Conservation (phyloP, 2,797 vertebrate genomes). For the Thunnus albacares region DNA sequence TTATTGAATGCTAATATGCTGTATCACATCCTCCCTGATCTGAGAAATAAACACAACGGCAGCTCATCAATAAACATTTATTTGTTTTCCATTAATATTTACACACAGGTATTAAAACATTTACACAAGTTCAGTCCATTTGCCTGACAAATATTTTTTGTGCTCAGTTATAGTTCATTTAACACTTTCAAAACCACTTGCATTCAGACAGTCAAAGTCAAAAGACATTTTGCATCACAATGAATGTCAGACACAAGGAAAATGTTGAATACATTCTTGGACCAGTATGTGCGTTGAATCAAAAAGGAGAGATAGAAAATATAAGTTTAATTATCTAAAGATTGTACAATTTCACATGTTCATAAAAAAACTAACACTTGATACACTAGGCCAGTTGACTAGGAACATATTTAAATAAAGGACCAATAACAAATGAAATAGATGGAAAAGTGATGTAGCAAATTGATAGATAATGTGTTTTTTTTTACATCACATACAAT, state of each 20-base stretch:
- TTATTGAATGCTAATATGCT: slow-evolving; percentile 15
- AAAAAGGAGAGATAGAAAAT: slow-evolving; percentile 71
- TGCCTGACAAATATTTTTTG: slow-evolving; percentile 53
- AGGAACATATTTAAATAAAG: slow-evolving; percentile 29
- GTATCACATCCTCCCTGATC: neutral
- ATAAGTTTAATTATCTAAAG: slow-evolving; percentile 60
- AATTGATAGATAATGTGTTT: slow-evolving; percentile 23
- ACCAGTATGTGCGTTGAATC: slow-evolving; percentile 48
- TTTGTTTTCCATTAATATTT: slow-evolving; percentile 86
- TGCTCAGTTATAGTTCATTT: slow-evolving; percentile 42
- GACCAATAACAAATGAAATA: slow-evolving; percentile 51
- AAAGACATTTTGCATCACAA: slow-evolving; percentile 26
- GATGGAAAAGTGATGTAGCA: slow-evolving; percentile 12
- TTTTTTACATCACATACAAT: slow-evolving; percentile 19
- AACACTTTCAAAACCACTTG: slow-evolving; percentile 69
- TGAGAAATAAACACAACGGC: slow-evolving; percentile 64
- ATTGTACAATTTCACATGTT: slow-evolving; percentile 59
- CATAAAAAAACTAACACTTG: slow-evolving; percentile 40
- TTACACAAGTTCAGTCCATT: slow-evolving; percentile 71
- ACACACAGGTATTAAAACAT: slow-evolving; percentile 90
- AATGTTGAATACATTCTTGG: slow-evolving; percentile 38
- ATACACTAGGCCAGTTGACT: slow-evolving; percentile 37
- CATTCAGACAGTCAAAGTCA: slow-evolving; percentile 74
- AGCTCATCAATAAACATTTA: slow-evolving; percentile 90
- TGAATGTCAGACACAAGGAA: slow-evolving; percentile 48